Conservation (phyloP, 2,113 vertebrate genomes). For the Neodon shergylaensis region DNA sequence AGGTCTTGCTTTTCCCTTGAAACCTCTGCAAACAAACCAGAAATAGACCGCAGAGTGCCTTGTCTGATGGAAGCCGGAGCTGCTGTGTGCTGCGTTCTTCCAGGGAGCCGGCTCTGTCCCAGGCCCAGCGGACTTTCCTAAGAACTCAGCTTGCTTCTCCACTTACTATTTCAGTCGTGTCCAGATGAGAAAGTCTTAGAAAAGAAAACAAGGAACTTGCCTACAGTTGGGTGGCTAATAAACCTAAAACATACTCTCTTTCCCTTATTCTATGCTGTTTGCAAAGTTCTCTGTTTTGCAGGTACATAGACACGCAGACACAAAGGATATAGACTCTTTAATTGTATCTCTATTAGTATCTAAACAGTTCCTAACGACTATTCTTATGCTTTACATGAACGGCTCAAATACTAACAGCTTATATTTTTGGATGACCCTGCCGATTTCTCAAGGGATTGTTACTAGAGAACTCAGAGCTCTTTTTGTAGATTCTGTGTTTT, state of each 20-base stretch:
- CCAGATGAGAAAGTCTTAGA: not conserved
- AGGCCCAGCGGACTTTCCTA: not conserved
- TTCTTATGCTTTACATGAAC: not conserved
- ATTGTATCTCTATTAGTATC: not conserved
- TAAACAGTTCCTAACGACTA: not conserved
- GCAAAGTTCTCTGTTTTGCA: not conserved
- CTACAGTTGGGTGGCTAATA: not conserved
- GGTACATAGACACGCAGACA: not conserved
- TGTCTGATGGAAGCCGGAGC: not conserved
- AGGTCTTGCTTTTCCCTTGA: not conserved
- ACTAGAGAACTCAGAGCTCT: not conserved
- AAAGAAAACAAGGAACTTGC: not conserved
- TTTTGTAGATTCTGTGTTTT: not conserved
- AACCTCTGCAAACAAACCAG: not conserved
- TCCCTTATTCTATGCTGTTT: not conserved
- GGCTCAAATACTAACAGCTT: not conserved
- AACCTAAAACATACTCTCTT: not conserved
- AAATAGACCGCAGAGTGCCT: conserved; percentile 14
- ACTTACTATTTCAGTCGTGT: not conserved
- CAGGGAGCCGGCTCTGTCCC: not conserved
- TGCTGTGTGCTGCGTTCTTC: not conserved
- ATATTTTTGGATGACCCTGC: not conserved
- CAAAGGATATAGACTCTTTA: not conserved
- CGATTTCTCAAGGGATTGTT: not conserved
- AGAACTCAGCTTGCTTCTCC: not conserved